Evolutionary conservation across 2,113 vertebrate species (phyloP), one percentile per base, ranked within the genome.

Genomic region (Elephas maximus): DNA sequence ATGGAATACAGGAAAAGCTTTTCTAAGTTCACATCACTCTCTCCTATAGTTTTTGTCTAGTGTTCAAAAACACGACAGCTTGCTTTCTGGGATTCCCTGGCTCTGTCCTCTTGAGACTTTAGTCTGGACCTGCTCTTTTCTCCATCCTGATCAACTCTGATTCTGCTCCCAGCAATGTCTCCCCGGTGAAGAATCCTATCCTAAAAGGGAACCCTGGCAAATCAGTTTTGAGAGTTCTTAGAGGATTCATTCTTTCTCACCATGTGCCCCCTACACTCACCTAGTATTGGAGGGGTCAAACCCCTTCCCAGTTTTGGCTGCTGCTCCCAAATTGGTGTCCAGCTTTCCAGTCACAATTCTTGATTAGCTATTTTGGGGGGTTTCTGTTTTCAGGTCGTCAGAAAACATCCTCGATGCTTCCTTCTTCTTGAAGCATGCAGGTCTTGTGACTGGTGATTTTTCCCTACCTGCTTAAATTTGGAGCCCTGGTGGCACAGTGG

Each of bases 281-380:
- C 37, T 17, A 90, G 44, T 60, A 85, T 0, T 76, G 14, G 73
- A 78, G 24, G 86, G 15, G 45, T 83, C 44, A 97, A 92, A 91
- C 87, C 48, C 76, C 65, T 88, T 96, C 41, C 89, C 60, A 88
- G 44, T 85, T 83, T 74, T 93, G 92, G 62, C 37, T 94, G 41
- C 6, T 87, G 45, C 41, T 90, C 95, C 26, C 71, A 94, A 88
- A 97, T 26, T 94, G 86, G 33, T 1, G 2, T 67, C 48, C 48
- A 45, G 78, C 18, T 88, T 96, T 85, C 14, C 30, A 95, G 48
- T 87, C 23, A 53, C 51, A 93, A 83, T 67, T 95, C 78, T 85
- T 92, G 37, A 83, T 30, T 41, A 85, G 78, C 24, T 69, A 62
- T 90, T 87, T 67, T 41, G 26, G 77, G 78, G 20, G 17, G 60